Evolutionary conservation across 2,888 invertebrate species (phyloP).

Genomic region (Sarcophaga subvicina): DNA sequence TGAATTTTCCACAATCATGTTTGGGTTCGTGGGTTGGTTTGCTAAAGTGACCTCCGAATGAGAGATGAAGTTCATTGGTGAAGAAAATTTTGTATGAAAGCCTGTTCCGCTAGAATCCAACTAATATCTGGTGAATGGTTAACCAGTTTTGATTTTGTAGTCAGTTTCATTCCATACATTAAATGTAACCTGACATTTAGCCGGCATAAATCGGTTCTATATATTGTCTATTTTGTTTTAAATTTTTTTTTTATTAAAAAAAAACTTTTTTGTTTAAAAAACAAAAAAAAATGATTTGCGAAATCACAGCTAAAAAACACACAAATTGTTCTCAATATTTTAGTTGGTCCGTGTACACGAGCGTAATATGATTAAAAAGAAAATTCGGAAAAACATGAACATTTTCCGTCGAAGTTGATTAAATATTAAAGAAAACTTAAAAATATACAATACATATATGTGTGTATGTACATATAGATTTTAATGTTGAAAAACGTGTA

Average conservation of each 20-base stretch:
- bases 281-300: conserved; percentile 35
- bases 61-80: no score
- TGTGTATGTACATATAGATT: no score
- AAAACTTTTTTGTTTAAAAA: conserved; percentile 4
- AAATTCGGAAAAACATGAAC: conserved; percentile 56
- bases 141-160: no score
- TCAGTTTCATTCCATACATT: not conserved
- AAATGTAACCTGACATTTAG: not conserved
- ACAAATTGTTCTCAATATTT: conserved; percentile 55
- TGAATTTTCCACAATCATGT: no score
- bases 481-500: no score
- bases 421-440: not conserved
- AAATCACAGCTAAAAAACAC: conserved; percentile 48
- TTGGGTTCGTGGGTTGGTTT: no score
- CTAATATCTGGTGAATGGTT: no score
- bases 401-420: conserved; percentile 8
- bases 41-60: no score
- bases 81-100: no score
- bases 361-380: conserved; percentile 54
- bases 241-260: not conserved
- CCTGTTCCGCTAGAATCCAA: no score
- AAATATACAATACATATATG: not conserved
- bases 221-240: not conserved
- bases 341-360: conserved; percentile 59
- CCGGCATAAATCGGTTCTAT: not conserved